Percentiles rank a stretch among this genome's conserved stretches.
These are phyloP conservation scores for Anas platyrhynchos DNA, from an alignment of 2,113 vertebrate genomes.

Conservation along the genomic window DNA sequence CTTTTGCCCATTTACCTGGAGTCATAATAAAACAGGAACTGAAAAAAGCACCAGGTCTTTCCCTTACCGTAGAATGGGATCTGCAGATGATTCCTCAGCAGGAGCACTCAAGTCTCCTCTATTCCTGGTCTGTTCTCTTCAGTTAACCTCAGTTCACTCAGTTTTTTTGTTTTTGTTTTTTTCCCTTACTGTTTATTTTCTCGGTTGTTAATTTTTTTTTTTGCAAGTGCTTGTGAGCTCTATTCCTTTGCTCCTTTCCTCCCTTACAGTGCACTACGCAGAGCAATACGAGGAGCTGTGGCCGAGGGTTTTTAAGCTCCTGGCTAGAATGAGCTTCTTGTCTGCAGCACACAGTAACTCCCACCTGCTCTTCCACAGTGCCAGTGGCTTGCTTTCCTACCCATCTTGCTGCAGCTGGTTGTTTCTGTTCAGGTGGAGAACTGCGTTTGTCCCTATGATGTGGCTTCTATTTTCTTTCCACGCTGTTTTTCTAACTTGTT, in stretches of 20 bases:
- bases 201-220: background rate
- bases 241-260: no score
- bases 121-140: background rate
- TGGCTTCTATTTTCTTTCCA: background rate
- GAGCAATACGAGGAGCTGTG: no score
- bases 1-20: background rate
- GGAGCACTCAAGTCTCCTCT: background rate
- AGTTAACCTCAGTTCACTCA: background rate
- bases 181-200: background rate
- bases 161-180: no score
- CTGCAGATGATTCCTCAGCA: background rate
- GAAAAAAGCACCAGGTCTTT: background rate
- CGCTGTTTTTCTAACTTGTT: background rate
- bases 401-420: background rate
- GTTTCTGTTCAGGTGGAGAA: background rate
- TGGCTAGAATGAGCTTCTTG: no score
- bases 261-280: no score
- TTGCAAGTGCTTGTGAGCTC: no score
- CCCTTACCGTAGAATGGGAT: background rate
- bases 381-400: background rate
- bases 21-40: background rate
- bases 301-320: no score
- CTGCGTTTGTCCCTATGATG: fast-evolving
- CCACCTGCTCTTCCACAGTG: no score
- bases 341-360: no score